Percentiles rank a stretch among this genome's conserved stretches.
Evolutionary conservation across 1,140 invertebrate species (phyloP).

Genomic region (Anastatus disparis): DNA sequence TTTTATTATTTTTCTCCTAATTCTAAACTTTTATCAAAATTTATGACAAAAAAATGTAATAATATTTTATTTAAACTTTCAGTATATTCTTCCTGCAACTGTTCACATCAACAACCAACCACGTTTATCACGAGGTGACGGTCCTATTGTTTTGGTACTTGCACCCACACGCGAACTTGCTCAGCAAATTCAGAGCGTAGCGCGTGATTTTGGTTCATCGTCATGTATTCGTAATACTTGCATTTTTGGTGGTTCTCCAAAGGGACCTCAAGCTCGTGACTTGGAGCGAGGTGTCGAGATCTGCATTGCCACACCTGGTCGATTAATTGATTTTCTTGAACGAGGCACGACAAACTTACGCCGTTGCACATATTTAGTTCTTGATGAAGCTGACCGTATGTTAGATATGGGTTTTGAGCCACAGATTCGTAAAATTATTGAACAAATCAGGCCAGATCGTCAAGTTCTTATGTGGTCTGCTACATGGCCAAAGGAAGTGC

Average conservation of each 20-base stretch:
- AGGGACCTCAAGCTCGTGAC: slow-evolving; percentile 92
- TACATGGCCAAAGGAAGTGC: slow-evolving; percentile 99
- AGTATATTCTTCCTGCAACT: slow-evolving; percentile 83
- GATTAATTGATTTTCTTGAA: slow-evolving; percentile 97
- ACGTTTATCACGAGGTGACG: slow-evolving; percentile 80
- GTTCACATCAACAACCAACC: slow-evolving; percentile 81
- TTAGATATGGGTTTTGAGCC: slow-evolving; percentile 99
- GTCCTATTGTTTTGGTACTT: slow-evolving; percentile 91
- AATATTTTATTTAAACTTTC: slow-evolving; percentile 44
- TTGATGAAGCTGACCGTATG: slow-evolving; percentile 95
- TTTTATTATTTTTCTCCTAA: no score
- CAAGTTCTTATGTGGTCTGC: slow-evolving; percentile 99
- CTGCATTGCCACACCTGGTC: slow-evolving; percentile 95
- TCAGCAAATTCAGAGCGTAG: slow-evolving; percentile 97
- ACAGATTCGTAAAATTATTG: slow-evolving; percentile 97
- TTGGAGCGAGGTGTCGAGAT: slow-evolving; percentile 92
- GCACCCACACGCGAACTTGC: slow-evolving; percentile 97
- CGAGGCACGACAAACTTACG: slow-evolving; percentile 88
- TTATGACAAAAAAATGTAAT: no score
- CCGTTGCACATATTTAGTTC: slow-evolving; percentile 93
- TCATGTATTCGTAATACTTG: slow-evolving; percentile 91
- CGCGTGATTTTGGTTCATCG: slow-evolving; percentile 86
- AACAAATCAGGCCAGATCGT: slow-evolving; percentile 93
- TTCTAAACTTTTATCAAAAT: no score
- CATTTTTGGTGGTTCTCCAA: slow-evolving; percentile 96